Base-by-base conservation (phyloP, 2,888 invertebrate genomes). In the Scaptomyza parva region DNA sequence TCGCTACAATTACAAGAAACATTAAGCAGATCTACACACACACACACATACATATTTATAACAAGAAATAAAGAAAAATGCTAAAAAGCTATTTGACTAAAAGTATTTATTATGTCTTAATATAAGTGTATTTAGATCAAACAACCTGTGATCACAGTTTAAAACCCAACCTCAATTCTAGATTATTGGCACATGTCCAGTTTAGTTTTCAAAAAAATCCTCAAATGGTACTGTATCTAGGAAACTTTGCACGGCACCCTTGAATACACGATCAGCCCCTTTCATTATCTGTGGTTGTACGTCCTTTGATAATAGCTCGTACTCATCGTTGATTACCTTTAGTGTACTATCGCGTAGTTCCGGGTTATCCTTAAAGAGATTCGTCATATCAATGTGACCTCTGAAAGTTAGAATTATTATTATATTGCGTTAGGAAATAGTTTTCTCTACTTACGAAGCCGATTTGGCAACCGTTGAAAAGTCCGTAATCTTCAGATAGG, bases 321-420 rank as follows among this genome's bases (percentile, higher is more conserved):
- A 89, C 33, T 89, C 76, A 12, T 78, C 77, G 40, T 89, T 89
- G 0, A 89, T 52, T 6, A 87, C 62, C 48, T 75, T 65, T 26
- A 86, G n/a, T 3, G 88, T 88, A 53, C 77, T 89, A 2, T 89
- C 81, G 2, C 80, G 70, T 7, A 89, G 60, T 1, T 73, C 71
- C 33, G 50, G 51, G 18, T 89, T 88, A 20, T 81, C 75, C 22
- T 82, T 76, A 44, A 89, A 89, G 2, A 89, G 68, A 55, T 88
- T 89, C 4, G 87, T 70, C 81, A 89, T 54, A 11, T 80, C 35
- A 3, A 87, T 63, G 41, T 67, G 55, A 2, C 85, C 84, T 6
- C 89, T 89, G 45, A 41, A 58, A 33, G 5, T n/a, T 3, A 53
- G 26, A 9, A 9, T 28, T 14, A 14, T 35, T 2, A 35, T 14